A percentile compares a stretch with the other conserved stretches of the same genome.
These are phyloP conservation scores for Gasterosteus aculeatus DNA, from an alignment of 2,113 vertebrate genomes.

Conservation along the genomic window DNA sequence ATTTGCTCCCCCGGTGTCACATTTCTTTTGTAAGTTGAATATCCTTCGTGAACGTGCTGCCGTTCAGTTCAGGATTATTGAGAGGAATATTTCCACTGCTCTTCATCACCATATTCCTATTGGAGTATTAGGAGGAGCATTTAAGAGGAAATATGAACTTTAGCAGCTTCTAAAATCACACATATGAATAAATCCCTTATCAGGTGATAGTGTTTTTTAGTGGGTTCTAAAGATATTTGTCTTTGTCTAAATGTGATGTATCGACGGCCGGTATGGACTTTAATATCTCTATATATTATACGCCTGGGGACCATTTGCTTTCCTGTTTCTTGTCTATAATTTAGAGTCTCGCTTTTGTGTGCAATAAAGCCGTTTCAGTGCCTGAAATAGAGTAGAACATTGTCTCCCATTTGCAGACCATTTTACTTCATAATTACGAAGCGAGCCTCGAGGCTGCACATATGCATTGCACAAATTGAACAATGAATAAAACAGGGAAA, in stretches of 20 bases:
- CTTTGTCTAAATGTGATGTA: slow-evolving; percentile 6
- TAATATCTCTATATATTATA: slow-evolving; percentile 4
- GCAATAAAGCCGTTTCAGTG: neutral
- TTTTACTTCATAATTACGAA: slow-evolving; percentile 36
- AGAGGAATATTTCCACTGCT: slow-evolving; percentile 7
- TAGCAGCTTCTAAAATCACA: slow-evolving; percentile 29
- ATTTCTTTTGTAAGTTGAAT: slow-evolving; percentile 20
- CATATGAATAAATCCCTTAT: slow-evolving; percentile 36
- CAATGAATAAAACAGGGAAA: slow-evolving; percentile 34
- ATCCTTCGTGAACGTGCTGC: neutral
- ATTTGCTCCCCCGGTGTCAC: slow-evolving; percentile 15
- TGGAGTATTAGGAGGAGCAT: slow-evolving; percentile 33
- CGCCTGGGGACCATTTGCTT: neutral
- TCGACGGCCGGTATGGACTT: neutral
- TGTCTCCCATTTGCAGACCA: slow-evolving; percentile 8
- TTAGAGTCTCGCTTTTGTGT: neutral
- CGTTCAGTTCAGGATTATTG: slow-evolving; percentile 4
- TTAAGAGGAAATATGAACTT: slow-evolving; percentile 31
- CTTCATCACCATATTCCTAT: slow-evolving; percentile 36
- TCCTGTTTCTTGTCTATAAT: neutral
- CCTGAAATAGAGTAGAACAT: neutral
- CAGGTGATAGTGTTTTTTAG: slow-evolving; percentile 5
- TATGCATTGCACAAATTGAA: slow-evolving; percentile 11
- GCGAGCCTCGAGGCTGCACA: slow-evolving; percentile 13
- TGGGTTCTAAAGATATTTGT: neutral